These are phyloP conservation scores for Ifrita kowaldi DNA, from an alignment of 2,113 vertebrate species.

Conservation along the genomic window DNA sequence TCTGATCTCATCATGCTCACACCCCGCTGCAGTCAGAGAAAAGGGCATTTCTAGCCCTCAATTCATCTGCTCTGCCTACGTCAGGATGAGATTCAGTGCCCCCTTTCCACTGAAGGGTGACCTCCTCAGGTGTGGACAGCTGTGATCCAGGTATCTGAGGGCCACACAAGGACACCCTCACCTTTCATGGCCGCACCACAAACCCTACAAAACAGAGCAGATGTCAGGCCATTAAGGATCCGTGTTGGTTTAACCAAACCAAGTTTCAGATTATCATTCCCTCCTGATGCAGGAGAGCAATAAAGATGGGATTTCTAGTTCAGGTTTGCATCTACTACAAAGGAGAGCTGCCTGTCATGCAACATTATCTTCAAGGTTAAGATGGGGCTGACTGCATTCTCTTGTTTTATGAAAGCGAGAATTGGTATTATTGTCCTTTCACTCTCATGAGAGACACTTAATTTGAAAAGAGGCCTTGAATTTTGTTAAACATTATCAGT, in stretches of 20 bases:
- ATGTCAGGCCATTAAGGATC: not conserved
- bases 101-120: not conserved
- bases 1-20: not conserved
- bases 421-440: not conserved
- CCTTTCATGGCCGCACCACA: not conserved
- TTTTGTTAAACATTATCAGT: slow-evolving; percentile 12
- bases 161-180: not conserved
- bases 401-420: not conserved
- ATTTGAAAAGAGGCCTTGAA: slow-evolving; percentile 30
- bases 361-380: not conserved
- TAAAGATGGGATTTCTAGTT: not conserved
- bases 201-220: not conserved
- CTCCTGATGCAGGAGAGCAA: not conserved
- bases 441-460: not conserved
- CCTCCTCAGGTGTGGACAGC: not conserved
- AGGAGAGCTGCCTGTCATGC: not conserved
- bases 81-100: not conserved
- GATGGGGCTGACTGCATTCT: not conserved
- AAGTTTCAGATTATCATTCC: not conserved
- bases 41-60: not conserved
- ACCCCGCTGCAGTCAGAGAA: not conserved
- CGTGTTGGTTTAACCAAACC: not conserved
- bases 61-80: not conserved
- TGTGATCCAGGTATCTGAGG: not conserved
- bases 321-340: not conserved